These are phyloP conservation scores for Apocrypta bakeri DNA, from an alignment of 1,140 invertebrate species.

Conservation along the genomic window DNA sequence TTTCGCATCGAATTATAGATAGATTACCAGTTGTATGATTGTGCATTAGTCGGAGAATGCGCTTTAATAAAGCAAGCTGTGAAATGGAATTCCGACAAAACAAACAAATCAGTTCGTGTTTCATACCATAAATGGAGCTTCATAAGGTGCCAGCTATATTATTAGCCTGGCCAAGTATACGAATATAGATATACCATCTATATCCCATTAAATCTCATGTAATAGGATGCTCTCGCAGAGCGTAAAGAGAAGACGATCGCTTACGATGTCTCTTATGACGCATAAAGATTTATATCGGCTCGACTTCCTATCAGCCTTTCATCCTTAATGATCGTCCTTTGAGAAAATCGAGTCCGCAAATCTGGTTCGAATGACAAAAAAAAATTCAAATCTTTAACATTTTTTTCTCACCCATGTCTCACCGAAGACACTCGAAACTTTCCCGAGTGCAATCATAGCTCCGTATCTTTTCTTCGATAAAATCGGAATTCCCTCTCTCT, in stretches of 20 bases:
- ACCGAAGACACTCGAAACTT: no score
- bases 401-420: no score
- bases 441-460: no score
- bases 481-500: no score
- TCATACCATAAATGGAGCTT: background rate
- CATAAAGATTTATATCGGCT: background rate
- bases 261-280: background rate
- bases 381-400: no score
- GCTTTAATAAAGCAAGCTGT: background rate
- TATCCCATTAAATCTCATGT: background rate
- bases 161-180: background rate
- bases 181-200: no score
- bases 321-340: no score
- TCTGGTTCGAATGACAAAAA: no score
- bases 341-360: no score
- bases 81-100: background rate
- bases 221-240: background rate
- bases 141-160: background rate
- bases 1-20: background rate
- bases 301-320: background rate
- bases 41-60: background rate
- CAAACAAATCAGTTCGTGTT: background rate
- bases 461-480: background rate
- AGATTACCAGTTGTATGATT: background rate
- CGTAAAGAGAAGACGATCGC: background rate